A percentile compares a stretch with the other conserved stretches of the same genome.
phyloP scores from a whole-genome alignment of 2,888 invertebrate species.

The Salpingus planirostris region DNA sequence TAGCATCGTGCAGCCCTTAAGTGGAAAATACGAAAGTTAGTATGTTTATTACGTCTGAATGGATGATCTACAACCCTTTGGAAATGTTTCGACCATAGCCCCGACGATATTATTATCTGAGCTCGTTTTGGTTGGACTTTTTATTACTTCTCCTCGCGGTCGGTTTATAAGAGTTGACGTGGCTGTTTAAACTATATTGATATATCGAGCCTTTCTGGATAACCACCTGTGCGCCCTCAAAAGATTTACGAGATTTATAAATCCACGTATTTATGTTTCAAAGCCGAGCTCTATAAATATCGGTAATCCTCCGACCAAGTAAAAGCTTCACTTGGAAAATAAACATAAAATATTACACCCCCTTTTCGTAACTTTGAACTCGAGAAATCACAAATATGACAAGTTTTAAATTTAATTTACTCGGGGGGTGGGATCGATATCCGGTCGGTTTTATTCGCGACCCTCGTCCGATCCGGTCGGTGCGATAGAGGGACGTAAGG shows the following conservation, averaged over 20 bases:
- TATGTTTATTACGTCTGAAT: slow-evolving; percentile 1
- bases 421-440: no score
- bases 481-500: no score
- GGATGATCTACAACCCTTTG: neutral
- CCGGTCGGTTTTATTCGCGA: no score
- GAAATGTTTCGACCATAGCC: slow-evolving; percentile 1
- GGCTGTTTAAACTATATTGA: slow-evolving; percentile 8
- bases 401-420: no score
- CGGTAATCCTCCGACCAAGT: slow-evolving; percentile 14
- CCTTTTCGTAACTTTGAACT: no score
- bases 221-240: slow-evolving; percentile 15
- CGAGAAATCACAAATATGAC: no score
- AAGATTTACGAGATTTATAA: slow-evolving; percentile 16
- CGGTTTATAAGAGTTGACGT: slow-evolving; percentile 1
- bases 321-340: slow-evolving; percentile 13
- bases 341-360: slow-evolving; percentile 12
- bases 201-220: slow-evolving; percentile 12
- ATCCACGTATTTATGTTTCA: slow-evolving; percentile 15
- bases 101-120: no score
- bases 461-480: no score
- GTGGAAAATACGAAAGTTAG: slow-evolving; percentile 3
- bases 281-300: slow-evolving; percentile 16
- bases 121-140: no score
- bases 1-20: no score
- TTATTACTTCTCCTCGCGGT: no score